Conservation (phyloP, 2,113 vertebrate genomes). For the Prinia subflava region DNA sequence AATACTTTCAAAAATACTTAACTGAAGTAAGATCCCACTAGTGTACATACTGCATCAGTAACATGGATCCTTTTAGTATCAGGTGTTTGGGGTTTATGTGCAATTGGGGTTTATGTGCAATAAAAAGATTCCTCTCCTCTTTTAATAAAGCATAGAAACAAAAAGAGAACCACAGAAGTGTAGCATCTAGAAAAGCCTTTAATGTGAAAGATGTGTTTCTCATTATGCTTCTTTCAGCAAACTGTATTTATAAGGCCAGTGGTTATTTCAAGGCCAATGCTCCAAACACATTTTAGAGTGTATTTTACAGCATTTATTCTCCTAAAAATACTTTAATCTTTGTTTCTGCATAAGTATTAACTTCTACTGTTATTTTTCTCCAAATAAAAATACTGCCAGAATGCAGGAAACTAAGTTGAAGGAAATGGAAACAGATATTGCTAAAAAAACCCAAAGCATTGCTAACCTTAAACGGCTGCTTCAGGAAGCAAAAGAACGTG, state of each 20-base stretch:
- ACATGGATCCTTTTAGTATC: background rate
- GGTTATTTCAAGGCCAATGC: background rate
- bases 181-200: background rate
- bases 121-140: background rate
- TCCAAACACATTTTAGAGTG: background rate
- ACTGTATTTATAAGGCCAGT: background rate
- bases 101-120: too few species aligned
- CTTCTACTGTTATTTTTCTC: background rate
- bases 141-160: background rate
- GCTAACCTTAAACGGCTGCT: conserved; percentile 79
- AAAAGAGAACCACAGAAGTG: background rate
- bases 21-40: background rate
- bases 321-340: background rate
- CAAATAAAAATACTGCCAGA: conserved; percentile 63
- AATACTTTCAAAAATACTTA: background rate
- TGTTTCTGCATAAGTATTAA: background rate
- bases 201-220: background rate
- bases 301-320: background rate
- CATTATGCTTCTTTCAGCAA: background rate
- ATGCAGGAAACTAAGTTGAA: conserved; percentile 91
- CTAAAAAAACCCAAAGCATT: conserved; percentile 79
- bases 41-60: background rate
- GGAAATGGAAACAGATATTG: conserved; percentile 82
- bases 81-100: background rate
- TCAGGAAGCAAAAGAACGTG: conserved; percentile 74